Conservation (phyloP, 1,140 invertebrate species). For the Liolophura sinensis region DNA sequence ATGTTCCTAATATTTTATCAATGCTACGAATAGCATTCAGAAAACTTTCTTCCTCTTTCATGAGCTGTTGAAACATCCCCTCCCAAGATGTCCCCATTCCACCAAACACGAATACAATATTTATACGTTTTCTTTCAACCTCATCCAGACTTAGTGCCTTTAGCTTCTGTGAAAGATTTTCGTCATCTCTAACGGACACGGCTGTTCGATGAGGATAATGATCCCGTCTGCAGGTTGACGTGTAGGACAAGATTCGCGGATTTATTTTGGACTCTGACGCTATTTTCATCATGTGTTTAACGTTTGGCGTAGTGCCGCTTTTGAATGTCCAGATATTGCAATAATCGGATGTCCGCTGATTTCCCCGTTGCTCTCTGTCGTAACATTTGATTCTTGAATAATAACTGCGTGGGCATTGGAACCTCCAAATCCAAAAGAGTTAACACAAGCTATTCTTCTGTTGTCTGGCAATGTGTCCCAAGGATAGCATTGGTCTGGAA, state of each 20-base stretch:
- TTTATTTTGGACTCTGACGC: too few relatives aligned
- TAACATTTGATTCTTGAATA: slow-evolving; percentile 9
- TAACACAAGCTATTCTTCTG: slow-evolving; percentile 29
- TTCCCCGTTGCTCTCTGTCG: neutral
- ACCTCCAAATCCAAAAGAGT: slow-evolving; percentile 48
- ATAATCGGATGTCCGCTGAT: too few relatives aligned
- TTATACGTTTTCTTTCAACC: neutral
- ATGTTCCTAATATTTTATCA: slow-evolving; percentile 4
- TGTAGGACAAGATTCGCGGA: slow-evolving; percentile 14
- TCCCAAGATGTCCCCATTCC: slow-evolving; percentile 96
- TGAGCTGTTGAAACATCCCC: slow-evolving; percentile 84
- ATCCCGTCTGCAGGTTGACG: slow-evolving; percentile 13
- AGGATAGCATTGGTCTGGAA: slow-evolving; percentile 19
- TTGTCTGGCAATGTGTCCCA: slow-evolving; percentile 12
- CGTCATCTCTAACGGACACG: neutral
- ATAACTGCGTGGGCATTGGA: slow-evolving; percentile 41
- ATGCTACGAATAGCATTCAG: slow-evolving; percentile 69
- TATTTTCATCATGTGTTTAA: too few relatives aligned
- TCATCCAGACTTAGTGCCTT: too few relatives aligned
- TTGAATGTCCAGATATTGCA: too few relatives aligned
- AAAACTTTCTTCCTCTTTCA: slow-evolving; percentile 76
- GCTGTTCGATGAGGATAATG: slow-evolving; percentile 14
- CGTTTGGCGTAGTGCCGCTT: too few relatives aligned
- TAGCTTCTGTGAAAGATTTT: slow-evolving; percentile 5
- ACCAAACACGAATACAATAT: slow-evolving; percentile 72